Evolutionary conservation across 2,797 vertebrate species (phyloP), one percentile per base, ranked within the genome.

Genomic region (Gymnoscopelus microlampas): DNA sequence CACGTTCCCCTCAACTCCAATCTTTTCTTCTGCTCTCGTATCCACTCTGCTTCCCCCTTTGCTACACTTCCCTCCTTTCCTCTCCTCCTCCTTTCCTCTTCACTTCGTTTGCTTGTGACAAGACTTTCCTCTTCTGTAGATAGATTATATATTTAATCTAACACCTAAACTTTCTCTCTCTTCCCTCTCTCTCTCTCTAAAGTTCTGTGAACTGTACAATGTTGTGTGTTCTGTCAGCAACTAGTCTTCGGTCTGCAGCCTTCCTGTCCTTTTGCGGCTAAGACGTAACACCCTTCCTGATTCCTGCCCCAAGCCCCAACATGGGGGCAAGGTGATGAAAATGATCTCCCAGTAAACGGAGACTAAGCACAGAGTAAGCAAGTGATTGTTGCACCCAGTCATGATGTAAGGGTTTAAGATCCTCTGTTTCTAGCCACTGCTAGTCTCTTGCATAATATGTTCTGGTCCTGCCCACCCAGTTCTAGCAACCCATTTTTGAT

Each of bases 271-370:
- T 29, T 4, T 29, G 3, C 26, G 26, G 26, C 26, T 29, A 29
- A 29, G 26, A 67, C 81, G 3, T 53, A 29, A 63, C 13, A 63
- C 55, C 56, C 70, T 80, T 83, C 87, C 85, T 83, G 82, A 68
- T 15, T 5, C 3, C 69, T 50, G 24, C 32, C 44, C 23, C 47
- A 44, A 44, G 39, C 39, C 8, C 39, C 39, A 44, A 44, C 39
- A 1, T 9, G 9, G 39, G 19, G 39, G 9, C 39, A 0, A 86
- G 60, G 71, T 5, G 63, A 51, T 54, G 63, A 64, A 70, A 71
- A 26, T 29, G 3, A 14, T 4, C 11, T 2, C 11, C 8, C 54
- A 44, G 32, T 35, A 35, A 35, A 35, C 32, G 32, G 39, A 8
- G 39, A 44, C 39, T 44, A 3, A 29, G 26, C 26, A 2, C 26